Evolutionary conservation across 23 tunicate species (phyloP).

Genomic region (Trididemnum nubilum): DNA sequence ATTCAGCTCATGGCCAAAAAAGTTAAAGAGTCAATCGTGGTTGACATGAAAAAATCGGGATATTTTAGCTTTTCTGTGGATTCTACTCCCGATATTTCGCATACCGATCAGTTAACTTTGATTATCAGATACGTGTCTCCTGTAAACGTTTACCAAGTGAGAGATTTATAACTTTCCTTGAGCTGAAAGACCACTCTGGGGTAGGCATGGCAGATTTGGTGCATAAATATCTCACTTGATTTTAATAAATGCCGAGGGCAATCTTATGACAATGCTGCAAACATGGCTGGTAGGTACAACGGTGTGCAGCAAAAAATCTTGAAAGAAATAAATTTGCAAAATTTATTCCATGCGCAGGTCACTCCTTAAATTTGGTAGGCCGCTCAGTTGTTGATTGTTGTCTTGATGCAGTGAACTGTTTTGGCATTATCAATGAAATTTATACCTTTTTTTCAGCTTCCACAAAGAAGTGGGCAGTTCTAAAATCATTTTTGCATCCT

Average conservation of each 20-base stretch:
- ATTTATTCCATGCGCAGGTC: conserved; percentile 27
- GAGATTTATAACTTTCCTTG: conserved; percentile 29
- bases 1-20: conserved; percentile 32
- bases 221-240: conserved; percentile 15
- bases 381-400: conserved; percentile 13
- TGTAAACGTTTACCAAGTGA: conserved; percentile 7
- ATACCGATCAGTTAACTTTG: conserved; percentile 24
- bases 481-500: conserved; percentile 32
- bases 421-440: conserved; percentile 35
- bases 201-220: conserved; percentile 20
- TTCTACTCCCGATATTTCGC: conserved; percentile 21
- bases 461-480: conserved; percentile 30
- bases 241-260: conserved; percentile 26
- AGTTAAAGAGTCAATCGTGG: conserved; percentile 13
- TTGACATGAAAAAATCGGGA: conserved; percentile 30
- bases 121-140: conserved; percentile 37
- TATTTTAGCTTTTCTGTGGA: conserved; percentile 37
- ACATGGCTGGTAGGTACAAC: conserved; percentile 39
- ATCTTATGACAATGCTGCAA: conserved; percentile 31
- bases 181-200: conserved; percentile 32
- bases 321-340: conserved; percentile 8
- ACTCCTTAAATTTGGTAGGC: conserved; percentile 28
- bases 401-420: conserved; percentile 28
- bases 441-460: conserved; percentile 24
- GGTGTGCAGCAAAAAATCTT: conserved; percentile 32